phyloP scores from a whole-genome alignment of 2,797 vertebrate genomes.

The Aeoliscus strigatus region DNA sequence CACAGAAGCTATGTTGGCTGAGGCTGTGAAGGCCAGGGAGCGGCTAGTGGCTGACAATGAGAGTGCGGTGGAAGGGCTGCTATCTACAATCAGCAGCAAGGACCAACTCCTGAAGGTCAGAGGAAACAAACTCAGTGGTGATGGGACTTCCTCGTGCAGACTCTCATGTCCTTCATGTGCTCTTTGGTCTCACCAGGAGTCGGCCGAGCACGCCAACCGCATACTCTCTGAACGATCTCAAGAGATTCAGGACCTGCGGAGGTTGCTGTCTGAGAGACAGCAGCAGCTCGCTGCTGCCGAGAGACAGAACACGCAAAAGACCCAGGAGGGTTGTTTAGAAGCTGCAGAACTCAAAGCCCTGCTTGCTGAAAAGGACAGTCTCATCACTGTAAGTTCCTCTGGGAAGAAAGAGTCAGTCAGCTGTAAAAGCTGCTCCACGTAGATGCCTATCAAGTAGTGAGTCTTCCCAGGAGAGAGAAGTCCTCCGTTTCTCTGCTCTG shows the following conservation, averaged over 20 bases:
- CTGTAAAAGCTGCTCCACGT: constrained; percentile 18
- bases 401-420: constrained; percentile 21
- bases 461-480: constrained; percentile 6
- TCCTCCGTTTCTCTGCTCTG: not conserved
- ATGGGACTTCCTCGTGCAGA: too few species aligned
- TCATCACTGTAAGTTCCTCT: constrained; percentile 73
- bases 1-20: constrained; percentile 73
- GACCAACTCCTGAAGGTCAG: constrained; percentile 77
- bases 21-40: constrained; percentile 75
- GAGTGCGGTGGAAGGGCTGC: constrained; percentile 72
- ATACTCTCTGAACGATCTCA: constrained; percentile 67
- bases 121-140: too few species aligned
- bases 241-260: constrained; percentile 74
- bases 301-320: constrained; percentile 53
- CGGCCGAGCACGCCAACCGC: constrained; percentile 70
- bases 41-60: constrained; percentile 75
- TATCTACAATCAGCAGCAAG: constrained; percentile 77
- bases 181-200: constrained; percentile 59
- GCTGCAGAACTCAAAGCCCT: constrained; percentile 59
- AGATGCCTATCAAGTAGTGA: constrained; percentile 5
- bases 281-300: constrained; percentile 62
- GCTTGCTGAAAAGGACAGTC: constrained; percentile 73
- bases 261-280: constrained; percentile 68
- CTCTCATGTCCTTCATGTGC: not conserved
- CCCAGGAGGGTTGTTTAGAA: constrained; percentile 68